A percentile compares a stretch with the other conserved stretches of the same genome.
phyloP scores from a whole-genome alignment of 2,113 vertebrate species.

The Cephalopholis sonnerati region DNA sequence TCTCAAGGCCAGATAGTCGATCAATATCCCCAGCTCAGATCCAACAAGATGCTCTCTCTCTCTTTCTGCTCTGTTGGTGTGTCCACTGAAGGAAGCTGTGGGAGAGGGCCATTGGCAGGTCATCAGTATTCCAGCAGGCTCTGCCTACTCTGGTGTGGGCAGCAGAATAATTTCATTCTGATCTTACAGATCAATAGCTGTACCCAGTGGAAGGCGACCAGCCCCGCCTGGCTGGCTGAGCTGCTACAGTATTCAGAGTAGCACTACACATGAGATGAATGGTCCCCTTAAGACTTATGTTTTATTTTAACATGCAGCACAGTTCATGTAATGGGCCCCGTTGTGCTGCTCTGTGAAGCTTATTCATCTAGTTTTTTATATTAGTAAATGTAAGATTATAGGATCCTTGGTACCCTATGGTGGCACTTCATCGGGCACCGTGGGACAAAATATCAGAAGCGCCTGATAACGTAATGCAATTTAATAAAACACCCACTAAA shows the following conservation, averaged over 20 bases:
- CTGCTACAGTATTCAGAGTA: constrained; percentile 46
- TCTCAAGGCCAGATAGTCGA: constrained; percentile 57
- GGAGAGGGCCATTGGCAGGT: constrained; percentile 72
- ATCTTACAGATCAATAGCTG: constrained; percentile 77
- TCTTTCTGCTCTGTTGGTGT: constrained; percentile 31
- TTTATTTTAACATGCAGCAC: constrained; percentile 18
- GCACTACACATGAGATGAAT: background rate
- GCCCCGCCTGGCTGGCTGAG: constrained; percentile 57
- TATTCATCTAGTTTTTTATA: background rate
- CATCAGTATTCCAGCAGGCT: constrained; percentile 79
- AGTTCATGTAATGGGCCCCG: constrained; percentile 5
- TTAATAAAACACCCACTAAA: background rate
- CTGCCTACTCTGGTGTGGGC: constrained; percentile 74
- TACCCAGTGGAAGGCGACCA: constrained; percentile 57
- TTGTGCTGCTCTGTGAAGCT: background rate
- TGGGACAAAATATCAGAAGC: constrained; percentile 2
- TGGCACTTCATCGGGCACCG: background rate
- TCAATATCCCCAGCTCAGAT: constrained; percentile 72
- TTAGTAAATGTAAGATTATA: background rate
- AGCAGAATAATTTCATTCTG: constrained; percentile 80
- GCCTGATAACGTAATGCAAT: constrained; percentile 4
- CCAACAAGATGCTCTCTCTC: constrained; percentile 30
- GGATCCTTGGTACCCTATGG: background rate
- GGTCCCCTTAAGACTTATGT: background rate
- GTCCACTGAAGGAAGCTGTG: constrained; percentile 69